phyloP scores from a whole-genome alignment of 1,140 invertebrate species.

The Microplitis demolitor region DNA sequence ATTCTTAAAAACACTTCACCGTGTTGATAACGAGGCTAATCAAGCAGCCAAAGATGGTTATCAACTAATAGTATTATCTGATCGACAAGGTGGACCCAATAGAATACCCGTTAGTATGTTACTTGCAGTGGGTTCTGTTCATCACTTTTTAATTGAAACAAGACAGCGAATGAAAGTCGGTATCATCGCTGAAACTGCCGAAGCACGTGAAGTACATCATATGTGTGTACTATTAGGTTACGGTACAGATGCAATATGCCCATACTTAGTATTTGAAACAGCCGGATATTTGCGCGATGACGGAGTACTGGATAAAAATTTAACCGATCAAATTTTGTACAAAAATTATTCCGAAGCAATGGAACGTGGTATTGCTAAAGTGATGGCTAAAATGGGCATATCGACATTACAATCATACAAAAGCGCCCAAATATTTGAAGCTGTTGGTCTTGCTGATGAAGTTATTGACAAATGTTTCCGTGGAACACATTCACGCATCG shows the following conservation, averaged over 20 bases:
- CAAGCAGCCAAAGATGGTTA: slow-evolving; percentile 79
- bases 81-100: slow-evolving; percentile 75
- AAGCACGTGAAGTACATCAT: slow-evolving; percentile 96
- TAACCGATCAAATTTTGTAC: slow-evolving; percentile 86
- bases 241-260: slow-evolving; percentile 96
- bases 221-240: slow-evolving; percentile 95
- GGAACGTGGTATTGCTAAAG: slow-evolving; percentile 82
- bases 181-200: slow-evolving; percentile 90
- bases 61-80: slow-evolving; percentile 89
- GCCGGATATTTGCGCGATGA: slow-evolving; percentile 81
- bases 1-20: slow-evolving; percentile 77
- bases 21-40: slow-evolving; percentile 82
- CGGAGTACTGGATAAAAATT: slow-evolving; percentile 74
- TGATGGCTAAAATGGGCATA: slow-evolving; percentile 99
- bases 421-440: slow-evolving; percentile 99
- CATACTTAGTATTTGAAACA: slow-evolving; percentile 95
- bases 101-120: slow-evolving; percentile 82
- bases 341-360: slow-evolving; percentile 74
- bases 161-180: slow-evolving; percentile 96
- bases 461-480: slow-evolving; percentile 94
- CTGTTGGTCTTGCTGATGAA: slow-evolving; percentile 90
- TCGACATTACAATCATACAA: slow-evolving; percentile 99
- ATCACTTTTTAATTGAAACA: slow-evolving; percentile 95
- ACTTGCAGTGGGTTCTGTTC: slow-evolving; percentile 89
- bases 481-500: slow-evolving; percentile 93